A percentile compares a stretch with the other conserved stretches of the same genome.
phyloP scores from a whole-genome alignment of 2,888 invertebrate species.

The Oithona nana region DNA sequence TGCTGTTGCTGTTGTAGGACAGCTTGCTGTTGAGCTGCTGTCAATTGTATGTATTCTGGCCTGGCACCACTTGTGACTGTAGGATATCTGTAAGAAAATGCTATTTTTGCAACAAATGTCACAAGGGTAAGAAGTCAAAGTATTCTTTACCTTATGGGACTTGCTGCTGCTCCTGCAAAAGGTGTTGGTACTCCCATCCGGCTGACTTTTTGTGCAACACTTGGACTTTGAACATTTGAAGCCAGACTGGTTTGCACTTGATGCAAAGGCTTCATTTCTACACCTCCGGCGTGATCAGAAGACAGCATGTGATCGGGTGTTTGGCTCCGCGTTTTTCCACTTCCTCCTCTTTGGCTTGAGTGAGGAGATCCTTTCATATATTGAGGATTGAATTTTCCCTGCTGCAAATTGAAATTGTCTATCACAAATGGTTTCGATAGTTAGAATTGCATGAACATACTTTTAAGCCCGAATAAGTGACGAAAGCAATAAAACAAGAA shows the following conservation, averaged over 20 bases:
- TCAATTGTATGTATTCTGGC: background rate
- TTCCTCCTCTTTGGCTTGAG: constrained; percentile 27
- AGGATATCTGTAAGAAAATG: background rate
- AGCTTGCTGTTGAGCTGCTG: background rate
- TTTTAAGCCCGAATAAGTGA: no score
- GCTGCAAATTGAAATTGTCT: constrained; percentile 14
- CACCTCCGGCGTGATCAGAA: constrained; percentile 18
- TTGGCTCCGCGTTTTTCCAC: constrained; percentile 12
- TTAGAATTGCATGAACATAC: no score
- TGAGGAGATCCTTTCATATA: constrained; percentile 61
- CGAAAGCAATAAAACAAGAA: no score
- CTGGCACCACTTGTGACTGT: background rate
- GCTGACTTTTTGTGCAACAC: constrained; percentile 47
- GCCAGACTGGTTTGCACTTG: background rate
- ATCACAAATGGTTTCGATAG: no score
- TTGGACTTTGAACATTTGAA: constrained; percentile 14
- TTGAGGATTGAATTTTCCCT: constrained; percentile 24
- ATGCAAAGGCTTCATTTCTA: constrained; percentile 19
- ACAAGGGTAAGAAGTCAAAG: background rate
- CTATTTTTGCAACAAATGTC: background rate
- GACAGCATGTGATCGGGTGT: constrained; percentile 17
- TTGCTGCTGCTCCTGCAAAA: constrained; percentile 34
- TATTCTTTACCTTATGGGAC: background rate
- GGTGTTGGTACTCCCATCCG: constrained; percentile 65
- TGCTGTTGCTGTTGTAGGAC: background rate